Evolutionary conservation across 1,140 invertebrate species (phyloP).

Genomic region (Phthorimaea operculella): DNA sequence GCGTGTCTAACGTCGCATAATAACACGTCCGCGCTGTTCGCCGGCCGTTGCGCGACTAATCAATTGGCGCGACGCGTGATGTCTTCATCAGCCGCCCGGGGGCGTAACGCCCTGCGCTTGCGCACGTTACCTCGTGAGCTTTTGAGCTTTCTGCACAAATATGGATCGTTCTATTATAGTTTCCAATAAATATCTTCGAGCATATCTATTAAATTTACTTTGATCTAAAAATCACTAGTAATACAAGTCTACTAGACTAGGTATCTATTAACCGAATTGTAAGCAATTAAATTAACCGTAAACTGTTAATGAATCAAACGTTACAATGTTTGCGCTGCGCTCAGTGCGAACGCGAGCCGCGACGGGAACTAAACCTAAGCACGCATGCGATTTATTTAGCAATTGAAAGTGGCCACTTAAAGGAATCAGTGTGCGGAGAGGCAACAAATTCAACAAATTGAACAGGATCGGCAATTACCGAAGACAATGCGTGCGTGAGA

Average conservation of each 20-base stretch:
- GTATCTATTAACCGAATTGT: too few species aligned
- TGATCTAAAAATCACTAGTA: too few species aligned
- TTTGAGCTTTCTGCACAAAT: slow-evolving; percentile 20
- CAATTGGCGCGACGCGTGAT: slow-evolving; percentile 58
- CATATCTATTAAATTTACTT: too few species aligned
- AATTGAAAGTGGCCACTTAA: slow-evolving; percentile 62
- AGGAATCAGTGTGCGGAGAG: slow-evolving; percentile 58
- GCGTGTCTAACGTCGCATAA: slow-evolving; percentile 56
- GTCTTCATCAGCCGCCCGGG: slow-evolving; percentile 58
- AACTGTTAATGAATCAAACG: not conserved
- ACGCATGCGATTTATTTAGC: slow-evolving; percentile 55
- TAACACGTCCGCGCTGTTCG: slow-evolving; percentile 38
- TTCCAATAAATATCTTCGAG: not conserved
- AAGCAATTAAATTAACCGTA: too few species aligned
- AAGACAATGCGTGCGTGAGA: slow-evolving; percentile 67
- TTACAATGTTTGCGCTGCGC: not conserved
- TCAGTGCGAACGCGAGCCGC: not conserved
- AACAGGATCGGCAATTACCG: slow-evolving; percentile 65
- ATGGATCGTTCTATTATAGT: slow-evolving; percentile 5
- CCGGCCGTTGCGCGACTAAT: slow-evolving; percentile 58
- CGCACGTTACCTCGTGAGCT: slow-evolving; percentile 32
- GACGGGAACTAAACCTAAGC: slow-evolving; percentile 10
- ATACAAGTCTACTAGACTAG: too few species aligned
- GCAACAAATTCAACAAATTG: slow-evolving; percentile 63
- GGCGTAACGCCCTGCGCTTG: slow-evolving; percentile 55